Evolutionary conservation across 2,113 vertebrate species (phyloP).

Genomic region (Heloderma charlesbogerti): DNA sequence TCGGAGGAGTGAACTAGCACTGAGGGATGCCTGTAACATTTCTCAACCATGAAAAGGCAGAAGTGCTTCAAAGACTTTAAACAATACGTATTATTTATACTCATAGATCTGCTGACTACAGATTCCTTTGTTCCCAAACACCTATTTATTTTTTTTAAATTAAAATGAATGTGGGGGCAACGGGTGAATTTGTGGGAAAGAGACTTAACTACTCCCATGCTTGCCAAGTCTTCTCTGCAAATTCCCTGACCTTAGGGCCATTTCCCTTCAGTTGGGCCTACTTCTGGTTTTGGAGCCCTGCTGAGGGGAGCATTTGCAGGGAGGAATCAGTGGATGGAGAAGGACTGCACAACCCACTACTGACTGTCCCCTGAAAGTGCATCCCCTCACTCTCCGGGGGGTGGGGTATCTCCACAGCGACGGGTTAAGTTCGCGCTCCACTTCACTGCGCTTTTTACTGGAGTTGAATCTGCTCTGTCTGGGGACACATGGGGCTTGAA

Average conservation of each 20-base stretch:
- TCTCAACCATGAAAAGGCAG: not conserved
- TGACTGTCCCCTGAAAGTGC: too few species aligned
- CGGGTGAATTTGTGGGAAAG: too few species aligned
- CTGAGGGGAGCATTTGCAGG: not conserved
- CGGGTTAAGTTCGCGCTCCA: too few species aligned
- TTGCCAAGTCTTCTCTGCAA: not conserved
- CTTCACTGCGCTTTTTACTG: too few species aligned
- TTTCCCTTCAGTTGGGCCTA: not conserved
- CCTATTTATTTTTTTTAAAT: not conserved
- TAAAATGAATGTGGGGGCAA: not conserved
- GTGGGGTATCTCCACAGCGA: too few species aligned
- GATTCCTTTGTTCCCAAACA: not conserved
- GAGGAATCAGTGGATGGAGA: too few species aligned
- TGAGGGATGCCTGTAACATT: not conserved
- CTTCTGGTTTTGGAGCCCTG: not conserved
- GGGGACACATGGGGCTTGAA: too few species aligned
- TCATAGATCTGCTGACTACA: too few species aligned
- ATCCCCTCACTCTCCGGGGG: too few species aligned
- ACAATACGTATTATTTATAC: too few species aligned
- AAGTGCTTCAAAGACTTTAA: not conserved
- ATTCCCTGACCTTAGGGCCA: not conserved
- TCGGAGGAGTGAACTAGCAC: not conserved
- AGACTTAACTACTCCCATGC: not conserved
- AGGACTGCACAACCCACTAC: too few species aligned
- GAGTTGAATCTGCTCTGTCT: too few species aligned